Conservation (phyloP, 2,113 vertebrate genomes). For the Oreotragus oreotragus region DNA sequence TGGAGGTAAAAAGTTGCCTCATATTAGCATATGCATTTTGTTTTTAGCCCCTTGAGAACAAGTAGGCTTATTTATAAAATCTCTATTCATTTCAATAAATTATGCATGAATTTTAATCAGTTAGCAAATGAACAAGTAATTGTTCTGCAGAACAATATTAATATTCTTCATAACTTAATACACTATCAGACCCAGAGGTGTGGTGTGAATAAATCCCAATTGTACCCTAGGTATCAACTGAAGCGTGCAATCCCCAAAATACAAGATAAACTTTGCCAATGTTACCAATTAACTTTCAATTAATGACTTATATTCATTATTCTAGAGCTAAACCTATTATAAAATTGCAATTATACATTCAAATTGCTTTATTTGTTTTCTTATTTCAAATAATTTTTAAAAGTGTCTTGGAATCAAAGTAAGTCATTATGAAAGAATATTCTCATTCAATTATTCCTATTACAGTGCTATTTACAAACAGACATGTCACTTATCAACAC, state of each 20-base stretch:
- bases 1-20: conserved; percentile 72
- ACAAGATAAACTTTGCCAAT: conserved; percentile 78
- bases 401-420: conserved; percentile 37
- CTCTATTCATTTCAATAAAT: conserved; percentile 82
- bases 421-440: conserved; percentile 10
- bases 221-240: conserved; percentile 75
- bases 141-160: conserved; percentile 83
- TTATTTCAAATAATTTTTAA: conserved; percentile 55
- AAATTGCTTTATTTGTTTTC: conserved; percentile 65
- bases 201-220: conserved; percentile 75
- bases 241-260: conserved; percentile 77
- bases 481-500: neutral
- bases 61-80: conserved; percentile 81
- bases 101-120: conserved; percentile 88
- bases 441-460: neutral
- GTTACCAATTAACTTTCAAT: conserved; percentile 82
- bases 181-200: conserved; percentile 78
- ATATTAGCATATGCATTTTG: conserved; percentile 80
- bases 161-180: conserved; percentile 83
- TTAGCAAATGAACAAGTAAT: conserved; percentile 85
- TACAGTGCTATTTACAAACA: neutral
- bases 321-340: conserved; percentile 65
- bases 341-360: conserved; percentile 72
- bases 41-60: conserved; percentile 79
- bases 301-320: conserved; percentile 80